Percentiles rank a stretch among this genome's conserved stretches.
Evolutionary conservation across 1,140 invertebrate genomes (phyloP).

Genomic region (Drosophila ananassae): DNA sequence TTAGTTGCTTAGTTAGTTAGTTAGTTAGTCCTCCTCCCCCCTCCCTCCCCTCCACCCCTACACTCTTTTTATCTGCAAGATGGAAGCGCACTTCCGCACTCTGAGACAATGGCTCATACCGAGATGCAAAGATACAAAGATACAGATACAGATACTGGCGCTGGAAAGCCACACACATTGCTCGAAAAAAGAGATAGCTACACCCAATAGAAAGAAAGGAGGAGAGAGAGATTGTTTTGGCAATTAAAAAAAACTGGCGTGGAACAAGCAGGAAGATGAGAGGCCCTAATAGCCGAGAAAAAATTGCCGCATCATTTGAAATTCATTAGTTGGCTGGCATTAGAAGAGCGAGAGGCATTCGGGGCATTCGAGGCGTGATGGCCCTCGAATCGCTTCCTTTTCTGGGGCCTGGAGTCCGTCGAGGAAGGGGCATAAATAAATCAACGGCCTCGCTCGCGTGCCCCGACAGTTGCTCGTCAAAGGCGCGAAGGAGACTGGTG

Average conservation of each 20-base stretch:
- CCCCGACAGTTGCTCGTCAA: slow-evolving; percentile 55
- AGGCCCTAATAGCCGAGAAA: slow-evolving; percentile 46
- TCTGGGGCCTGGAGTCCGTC: slow-evolving; percentile 4
- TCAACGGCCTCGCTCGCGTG: slow-evolving; percentile 69
- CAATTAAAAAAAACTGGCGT: slow-evolving; percentile 71
- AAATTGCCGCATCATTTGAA: slow-evolving; percentile 77
- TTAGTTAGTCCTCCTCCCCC: slow-evolving; percentile 33
- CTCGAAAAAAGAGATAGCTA: slow-evolving; percentile 10
- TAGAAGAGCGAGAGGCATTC: background rate
- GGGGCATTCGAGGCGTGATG: slow-evolving; percentile 37
- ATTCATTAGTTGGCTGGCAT: slow-evolving; percentile 63
- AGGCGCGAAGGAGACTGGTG: slow-evolving; percentile 32
- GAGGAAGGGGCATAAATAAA: slow-evolving; percentile 68
- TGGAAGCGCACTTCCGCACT: slow-evolving; percentile 55
- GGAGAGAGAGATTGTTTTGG: slow-evolving; percentile 56
- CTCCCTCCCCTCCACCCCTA: background rate
- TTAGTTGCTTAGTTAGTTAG: background rate
- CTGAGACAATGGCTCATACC: slow-evolving; percentile 51
- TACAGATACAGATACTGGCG: background rate
- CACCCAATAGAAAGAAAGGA: background rate
- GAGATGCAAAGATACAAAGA: slow-evolving; percentile 5
- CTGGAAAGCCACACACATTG: slow-evolving; percentile 51
- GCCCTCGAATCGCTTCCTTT: slow-evolving; percentile 60
- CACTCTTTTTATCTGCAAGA: slow-evolving; percentile 15
- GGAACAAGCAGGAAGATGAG: slow-evolving; percentile 62